These are phyloP conservation scores for Peromyscus aztecus DNA, from an alignment of 2,797 vertebrate species.

Conservation along the genomic window DNA sequence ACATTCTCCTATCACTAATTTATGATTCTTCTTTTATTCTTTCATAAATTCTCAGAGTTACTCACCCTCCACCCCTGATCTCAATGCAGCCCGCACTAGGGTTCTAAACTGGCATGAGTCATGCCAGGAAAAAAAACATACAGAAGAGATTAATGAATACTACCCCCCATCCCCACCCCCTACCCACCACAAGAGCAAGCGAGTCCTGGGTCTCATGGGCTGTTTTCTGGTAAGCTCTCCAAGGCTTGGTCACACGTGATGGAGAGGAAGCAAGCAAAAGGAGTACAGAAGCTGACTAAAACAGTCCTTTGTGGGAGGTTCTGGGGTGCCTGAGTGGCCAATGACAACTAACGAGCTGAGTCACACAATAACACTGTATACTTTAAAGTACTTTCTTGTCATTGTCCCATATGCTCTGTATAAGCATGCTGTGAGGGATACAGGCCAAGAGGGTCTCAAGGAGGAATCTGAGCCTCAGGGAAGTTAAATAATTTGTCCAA, in stretches of 20 bases:
- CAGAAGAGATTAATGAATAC: neutral
- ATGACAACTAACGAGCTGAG: neutral
- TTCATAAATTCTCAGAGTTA: neutral
- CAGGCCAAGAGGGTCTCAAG: neutral
- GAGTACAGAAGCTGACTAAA: neutral
- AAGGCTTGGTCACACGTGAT: neutral
- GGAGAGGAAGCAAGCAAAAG: conserved; percentile 9
- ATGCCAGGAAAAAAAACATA: neutral
- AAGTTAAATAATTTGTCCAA: neutral
- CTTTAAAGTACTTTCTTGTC: neutral
- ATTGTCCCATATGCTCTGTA: neutral
- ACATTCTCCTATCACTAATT: neutral
- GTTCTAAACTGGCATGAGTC: neutral
- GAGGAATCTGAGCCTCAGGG: neutral
- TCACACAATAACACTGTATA: neutral
- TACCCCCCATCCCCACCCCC: neutral
- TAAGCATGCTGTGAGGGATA: neutral
- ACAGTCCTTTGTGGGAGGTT: neutral
- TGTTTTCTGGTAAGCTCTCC: conserved; percentile 13
- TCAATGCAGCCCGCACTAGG: neutral
- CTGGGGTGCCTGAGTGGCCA: neutral
- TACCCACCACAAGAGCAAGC: neutral
- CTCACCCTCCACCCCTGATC: neutral
- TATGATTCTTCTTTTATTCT: neutral
- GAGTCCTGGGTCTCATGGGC: neutral